These are phyloP conservation scores for Passer domesticus DNA, from an alignment of 2,113 vertebrate species.

Conservation along the genomic window DNA sequence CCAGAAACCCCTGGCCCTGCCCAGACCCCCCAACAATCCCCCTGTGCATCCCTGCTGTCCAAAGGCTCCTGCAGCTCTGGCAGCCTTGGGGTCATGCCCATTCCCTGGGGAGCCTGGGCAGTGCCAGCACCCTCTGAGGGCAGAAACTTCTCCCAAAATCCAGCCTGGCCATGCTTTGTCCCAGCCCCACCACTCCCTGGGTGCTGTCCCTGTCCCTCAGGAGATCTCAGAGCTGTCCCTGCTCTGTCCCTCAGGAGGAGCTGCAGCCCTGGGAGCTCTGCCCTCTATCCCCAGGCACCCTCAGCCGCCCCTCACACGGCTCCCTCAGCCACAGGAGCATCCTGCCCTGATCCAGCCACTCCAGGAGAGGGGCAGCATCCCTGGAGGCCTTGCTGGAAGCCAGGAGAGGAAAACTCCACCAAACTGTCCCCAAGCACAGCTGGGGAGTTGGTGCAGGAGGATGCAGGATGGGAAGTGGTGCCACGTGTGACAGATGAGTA, in stretches of 20 bases:
- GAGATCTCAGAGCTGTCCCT: background rate
- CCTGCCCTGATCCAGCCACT: fast-evolving
- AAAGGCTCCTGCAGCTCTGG: background rate
- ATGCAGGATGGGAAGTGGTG: fast-evolving
- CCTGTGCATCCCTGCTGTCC: no score
- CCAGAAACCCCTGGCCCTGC: background rate
- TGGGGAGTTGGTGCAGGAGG: background rate
- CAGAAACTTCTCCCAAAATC: background rate
- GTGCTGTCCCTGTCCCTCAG: background rate
- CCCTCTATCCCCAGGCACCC: background rate
- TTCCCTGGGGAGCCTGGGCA: background rate
- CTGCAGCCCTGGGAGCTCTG: background rate
- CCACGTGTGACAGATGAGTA: background rate
- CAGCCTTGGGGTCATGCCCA: background rate
- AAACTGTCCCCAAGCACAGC: background rate
- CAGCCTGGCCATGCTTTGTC: background rate
- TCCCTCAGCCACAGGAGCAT: background rate
- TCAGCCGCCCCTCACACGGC: fast-evolving
- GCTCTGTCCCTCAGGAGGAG: background rate
- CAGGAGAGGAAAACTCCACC: background rate
- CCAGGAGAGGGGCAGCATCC: background rate
- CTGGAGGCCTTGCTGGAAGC: background rate
- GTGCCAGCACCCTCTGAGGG: background rate
- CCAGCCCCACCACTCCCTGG: background rate
- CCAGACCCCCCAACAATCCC: background rate